These are phyloP conservation scores for Channallabes apus DNA, from an alignment of 2,797 vertebrate species.

Conservation along the genomic window DNA sequence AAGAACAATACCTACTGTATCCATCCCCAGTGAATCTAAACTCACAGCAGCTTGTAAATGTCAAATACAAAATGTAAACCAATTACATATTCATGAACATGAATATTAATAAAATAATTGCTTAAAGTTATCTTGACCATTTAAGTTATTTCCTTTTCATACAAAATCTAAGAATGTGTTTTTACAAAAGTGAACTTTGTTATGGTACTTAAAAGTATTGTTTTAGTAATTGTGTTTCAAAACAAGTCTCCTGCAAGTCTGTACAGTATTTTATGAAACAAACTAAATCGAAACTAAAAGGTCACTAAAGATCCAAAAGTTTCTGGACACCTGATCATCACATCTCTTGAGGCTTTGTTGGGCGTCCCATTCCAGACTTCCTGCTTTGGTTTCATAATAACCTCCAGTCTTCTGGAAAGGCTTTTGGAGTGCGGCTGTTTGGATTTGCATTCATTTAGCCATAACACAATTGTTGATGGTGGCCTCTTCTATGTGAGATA, in stretches of 20 bases:
- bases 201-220: background rate
- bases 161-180: background rate
- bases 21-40: too few species aligned
- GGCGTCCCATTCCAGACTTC: background rate
- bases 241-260: too few species aligned
- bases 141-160: background rate
- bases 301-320: background rate
- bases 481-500: background rate
- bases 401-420: too few species aligned
- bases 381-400: background rate
- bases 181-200: background rate
- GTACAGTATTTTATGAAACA: too few species aligned
- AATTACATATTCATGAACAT: too few species aligned
- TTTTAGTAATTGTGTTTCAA: too few species aligned
- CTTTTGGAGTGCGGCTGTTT: too few species aligned
- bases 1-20: too few species aligned
- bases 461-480: too few species aligned
- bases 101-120: background rate
- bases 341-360: background rate
- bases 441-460: too few species aligned
- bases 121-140: background rate
- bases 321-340: background rate
- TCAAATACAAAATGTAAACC: too few species aligned
- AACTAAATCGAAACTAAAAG: background rate
- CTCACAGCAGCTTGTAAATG: too few species aligned